Percentiles rank a stretch among this genome's conserved stretches.
Evolutionary conservation across 2,113 vertebrate genomes (phyloP).

Genomic region (Odocoileus hemionus): DNA sequence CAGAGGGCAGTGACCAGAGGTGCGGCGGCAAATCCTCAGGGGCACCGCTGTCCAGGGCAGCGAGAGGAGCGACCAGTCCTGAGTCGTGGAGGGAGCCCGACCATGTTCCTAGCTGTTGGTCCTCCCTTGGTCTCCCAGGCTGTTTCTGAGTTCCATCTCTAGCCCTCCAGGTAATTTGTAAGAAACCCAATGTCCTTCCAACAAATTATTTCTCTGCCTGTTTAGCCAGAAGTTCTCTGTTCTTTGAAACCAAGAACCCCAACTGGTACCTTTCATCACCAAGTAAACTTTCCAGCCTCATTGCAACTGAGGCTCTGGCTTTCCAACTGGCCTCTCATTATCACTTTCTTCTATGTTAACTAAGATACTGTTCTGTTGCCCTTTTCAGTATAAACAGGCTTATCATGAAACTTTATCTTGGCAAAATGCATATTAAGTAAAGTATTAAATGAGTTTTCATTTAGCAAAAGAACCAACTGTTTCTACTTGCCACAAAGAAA

Average conservation of each 20-base stretch:
- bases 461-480: constrained; percentile 29
- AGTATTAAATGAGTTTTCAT: constrained; percentile 6
- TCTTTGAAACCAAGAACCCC: neutral
- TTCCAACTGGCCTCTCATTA: neutral
- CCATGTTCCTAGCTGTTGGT: neutral
- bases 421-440: constrained; percentile 1
- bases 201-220: constrained; percentile 17
- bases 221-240: constrained; percentile 20
- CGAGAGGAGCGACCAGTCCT: neutral
- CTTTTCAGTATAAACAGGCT: constrained; percentile 27
- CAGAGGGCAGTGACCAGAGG: neutral
- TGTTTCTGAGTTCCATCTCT: neutral
- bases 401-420: neutral
- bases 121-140: neutral
- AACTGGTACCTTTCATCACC: neutral
- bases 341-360: neutral
- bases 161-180: neutral
- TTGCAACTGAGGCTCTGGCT: neutral
- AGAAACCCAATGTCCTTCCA: neutral
- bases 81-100: neutral
- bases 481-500: neutral
- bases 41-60: neutral
- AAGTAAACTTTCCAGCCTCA: neutral
- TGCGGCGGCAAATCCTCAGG: neutral
- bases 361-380: neutral